Evolutionary conservation across 2,888 invertebrate species (phyloP).

Genomic region (Andrena bucephala): DNA sequence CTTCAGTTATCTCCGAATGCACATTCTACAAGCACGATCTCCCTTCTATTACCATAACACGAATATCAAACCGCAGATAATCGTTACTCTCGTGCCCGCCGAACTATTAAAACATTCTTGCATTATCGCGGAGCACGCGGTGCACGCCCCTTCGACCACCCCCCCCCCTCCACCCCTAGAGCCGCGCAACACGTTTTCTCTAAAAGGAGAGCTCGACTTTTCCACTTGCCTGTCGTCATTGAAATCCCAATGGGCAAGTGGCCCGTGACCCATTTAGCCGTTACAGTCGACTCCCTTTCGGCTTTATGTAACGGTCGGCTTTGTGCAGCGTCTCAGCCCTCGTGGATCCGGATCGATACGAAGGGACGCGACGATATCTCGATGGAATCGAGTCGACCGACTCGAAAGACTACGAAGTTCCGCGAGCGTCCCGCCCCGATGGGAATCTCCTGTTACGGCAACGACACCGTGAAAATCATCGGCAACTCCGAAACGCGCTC

Average conservation of each 20-base stretch:
- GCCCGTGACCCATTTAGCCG: constrained; percentile 57
- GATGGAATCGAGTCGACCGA: constrained; percentile 16
- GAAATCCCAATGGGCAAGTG: constrained; percentile 59
- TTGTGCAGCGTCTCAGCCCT: constrained; percentile 20
- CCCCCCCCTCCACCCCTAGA: background rate
- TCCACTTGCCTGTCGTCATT: constrained; percentile 44
- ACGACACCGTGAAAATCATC: constrained; percentile 13
- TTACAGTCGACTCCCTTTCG: constrained; percentile 22
- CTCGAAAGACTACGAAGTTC: constrained; percentile 8
- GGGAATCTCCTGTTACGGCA: constrained; percentile 13
- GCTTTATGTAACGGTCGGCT: constrained; percentile 47
- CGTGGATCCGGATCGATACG: constrained; percentile 42
- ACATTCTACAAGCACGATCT: too few relatives aligned
- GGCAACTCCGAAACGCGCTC: background rate
- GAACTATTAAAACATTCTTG: constrained; percentile 29
- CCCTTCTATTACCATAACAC: too few relatives aligned
- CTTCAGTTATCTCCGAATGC: too few relatives aligned
- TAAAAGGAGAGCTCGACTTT: constrained; percentile 38
- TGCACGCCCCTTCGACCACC: background rate
- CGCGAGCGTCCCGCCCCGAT: constrained; percentile 15
- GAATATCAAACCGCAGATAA: too few relatives aligned
- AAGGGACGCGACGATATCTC: constrained; percentile 3
- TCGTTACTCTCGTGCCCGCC: too few relatives aligned
- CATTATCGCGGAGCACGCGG: background rate
- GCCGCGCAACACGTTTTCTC: constrained; percentile 15